phyloP scores from a whole-genome alignment of 53 echinoderm and acorn worm species.

The Echinarachnius parma region DNA sequence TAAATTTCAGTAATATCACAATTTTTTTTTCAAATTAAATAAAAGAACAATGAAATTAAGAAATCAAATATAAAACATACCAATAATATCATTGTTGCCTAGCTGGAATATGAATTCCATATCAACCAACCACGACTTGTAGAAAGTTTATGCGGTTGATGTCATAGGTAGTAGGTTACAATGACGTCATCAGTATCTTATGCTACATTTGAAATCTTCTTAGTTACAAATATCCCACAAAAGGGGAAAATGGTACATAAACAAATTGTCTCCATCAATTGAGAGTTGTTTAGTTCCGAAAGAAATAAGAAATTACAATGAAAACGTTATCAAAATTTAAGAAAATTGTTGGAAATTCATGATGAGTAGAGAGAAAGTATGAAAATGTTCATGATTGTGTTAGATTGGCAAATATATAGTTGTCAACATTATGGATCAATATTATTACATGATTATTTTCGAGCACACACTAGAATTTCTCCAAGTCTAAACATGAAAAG shows the following conservation, averaged over 20 bases:
- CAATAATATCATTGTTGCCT: slow-evolving; percentile 18
- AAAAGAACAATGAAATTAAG: background rate
- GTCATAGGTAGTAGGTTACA: slow-evolving; percentile 21
- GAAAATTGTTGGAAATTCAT: background rate
- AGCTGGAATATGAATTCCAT: slow-evolving; percentile 1
- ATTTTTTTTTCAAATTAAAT: background rate
- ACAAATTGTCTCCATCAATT: background rate
- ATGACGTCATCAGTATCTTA: slow-evolving; percentile 10
- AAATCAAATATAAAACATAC: slow-evolving; percentile 18
- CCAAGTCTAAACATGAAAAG: too few relatives aligned
- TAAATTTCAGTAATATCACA: too few relatives aligned
- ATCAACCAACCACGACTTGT: slow-evolving; percentile 33
- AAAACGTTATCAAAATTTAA: background rate
- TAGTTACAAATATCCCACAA: background rate
- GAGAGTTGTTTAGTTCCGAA: background rate
- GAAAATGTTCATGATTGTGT: background rate
- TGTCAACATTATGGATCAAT: too few relatives aligned
- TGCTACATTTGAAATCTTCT: slow-evolving; percentile 6
- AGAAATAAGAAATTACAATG: too few relatives aligned
- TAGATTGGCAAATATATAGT: too few relatives aligned
- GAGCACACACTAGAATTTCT: too few relatives aligned
- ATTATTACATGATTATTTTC: too few relatives aligned
- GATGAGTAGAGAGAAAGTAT: background rate
- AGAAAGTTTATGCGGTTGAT: slow-evolving; percentile 20
- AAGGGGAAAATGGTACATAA: background rate